Base-by-base conservation (phyloP, 2,888 invertebrate species). In the Piscicola geometra region DNA sequence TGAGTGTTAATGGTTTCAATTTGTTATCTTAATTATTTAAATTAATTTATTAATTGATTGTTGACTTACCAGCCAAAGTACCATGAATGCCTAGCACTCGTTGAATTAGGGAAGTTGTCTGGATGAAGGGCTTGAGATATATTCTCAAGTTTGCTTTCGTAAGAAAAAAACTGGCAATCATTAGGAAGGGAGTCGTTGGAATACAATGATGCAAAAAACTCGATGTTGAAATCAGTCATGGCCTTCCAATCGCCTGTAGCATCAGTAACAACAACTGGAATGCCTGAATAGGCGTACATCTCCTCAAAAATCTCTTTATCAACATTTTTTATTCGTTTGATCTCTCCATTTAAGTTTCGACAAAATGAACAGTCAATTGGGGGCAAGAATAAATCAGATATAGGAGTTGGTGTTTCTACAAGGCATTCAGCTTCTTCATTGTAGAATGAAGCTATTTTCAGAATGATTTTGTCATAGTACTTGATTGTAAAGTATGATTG, bases 141-240 rank as follows among this genome's bases (percentile, higher is more conserved):
- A 68, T 89, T 90, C 41, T 86, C 87, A 82, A 96, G 92, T 50
- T 92, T 92, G 0, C 94, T 94, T 86, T 92, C 83, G 85, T 97
- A 97, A 0, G 95, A 93, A 83, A 97, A 93, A 86, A 94, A 97
- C 85, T 95, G 95, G 81, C 96, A 97, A 21, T 64, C 64, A 32
- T n/a, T 76, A 32, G 71, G 78, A 60, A 78, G 73, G 75, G 78
- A 79, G 60, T 87, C 88, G 25, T 73, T 64, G 25, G 81, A 78
- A 85, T 95, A 94, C 75, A 87, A 78, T 50, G 82, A 86, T 79
- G 91, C 91, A 85, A 97, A 93, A 86, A 92, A 94, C 78, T 89
- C 86, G 83, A 92, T 96, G 79, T 90, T 89, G 86, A 96, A 95
- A 73, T 89, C 88, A 78, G 89, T 83, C 25, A 89, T 85, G 0